Conservation (phyloP, 2,797 vertebrate species). For the Neosilurus hyrtlii region DNA sequence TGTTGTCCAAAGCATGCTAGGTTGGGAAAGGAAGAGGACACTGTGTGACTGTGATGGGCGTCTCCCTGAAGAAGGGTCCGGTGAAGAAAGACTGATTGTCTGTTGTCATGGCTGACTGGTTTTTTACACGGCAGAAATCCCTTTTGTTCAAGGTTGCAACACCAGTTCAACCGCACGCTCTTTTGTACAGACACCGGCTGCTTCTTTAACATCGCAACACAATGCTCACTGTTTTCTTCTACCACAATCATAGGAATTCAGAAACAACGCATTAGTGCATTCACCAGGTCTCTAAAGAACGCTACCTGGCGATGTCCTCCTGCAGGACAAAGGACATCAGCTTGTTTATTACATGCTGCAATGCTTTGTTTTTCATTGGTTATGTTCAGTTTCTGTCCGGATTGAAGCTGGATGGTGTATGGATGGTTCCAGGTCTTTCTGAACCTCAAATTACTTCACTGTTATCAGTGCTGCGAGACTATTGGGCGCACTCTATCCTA, state of each 20-base stretch:
- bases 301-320: not conserved
- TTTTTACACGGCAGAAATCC: constrained; percentile 33
- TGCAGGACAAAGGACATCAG: too few species aligned
- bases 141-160: constrained; percentile 42
- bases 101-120: constrained; percentile 12
- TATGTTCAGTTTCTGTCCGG: too few species aligned
- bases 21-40: not conserved
- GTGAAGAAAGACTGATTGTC: not conserved
- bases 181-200: not conserved
- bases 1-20: not conserved
- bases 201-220: too few species aligned
- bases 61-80: constrained; percentile 2
- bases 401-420: too few species aligned
- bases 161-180: constrained; percentile 64
- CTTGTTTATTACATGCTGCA: too few species aligned
- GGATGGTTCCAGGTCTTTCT: too few species aligned
- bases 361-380: too few species aligned
- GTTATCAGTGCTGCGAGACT: too few species aligned
- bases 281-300: not conserved
- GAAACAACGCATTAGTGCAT: not conserved
- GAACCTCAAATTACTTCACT: too few species aligned
- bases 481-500: too few species aligned
- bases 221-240: too few species aligned
- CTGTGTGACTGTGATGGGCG: constrained; percentile 9
- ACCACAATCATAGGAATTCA: too few species aligned